phyloP scores from a whole-genome alignment of 2,888 invertebrate genomes.

The Chrysodeixis includens region DNA sequence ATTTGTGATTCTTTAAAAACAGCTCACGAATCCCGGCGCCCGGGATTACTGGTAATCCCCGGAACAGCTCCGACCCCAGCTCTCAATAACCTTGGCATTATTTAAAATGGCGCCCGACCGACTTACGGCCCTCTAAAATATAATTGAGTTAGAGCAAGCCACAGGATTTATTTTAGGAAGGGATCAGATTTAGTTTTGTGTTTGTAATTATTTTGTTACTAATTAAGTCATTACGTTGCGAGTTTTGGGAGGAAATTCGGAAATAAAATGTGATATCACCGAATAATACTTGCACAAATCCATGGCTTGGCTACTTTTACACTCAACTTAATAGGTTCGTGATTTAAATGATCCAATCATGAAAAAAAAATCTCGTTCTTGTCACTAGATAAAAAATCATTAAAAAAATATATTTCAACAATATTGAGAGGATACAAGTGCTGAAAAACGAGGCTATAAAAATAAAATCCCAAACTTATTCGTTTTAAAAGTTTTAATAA shows the following conservation, averaged over 20 bases:
- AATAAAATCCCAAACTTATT: not conserved
- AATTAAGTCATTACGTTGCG: not conserved
- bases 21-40: slow-evolving; percentile 29
- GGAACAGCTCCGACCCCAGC: slow-evolving; percentile 37
- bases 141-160: slow-evolving; percentile 37
- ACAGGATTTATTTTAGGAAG: slow-evolving; percentile 13
- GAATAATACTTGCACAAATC: no score
- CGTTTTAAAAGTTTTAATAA: not conserved
- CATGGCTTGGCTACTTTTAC: no score
- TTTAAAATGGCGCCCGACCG: slow-evolving; percentile 45
- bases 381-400: no score
- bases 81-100: slow-evolving; percentile 42
- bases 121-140: slow-evolving; percentile 34
- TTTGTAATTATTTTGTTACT: slow-evolving; percentile 1
- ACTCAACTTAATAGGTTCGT: no score
- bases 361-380: no score
- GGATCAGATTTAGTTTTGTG: not conserved
- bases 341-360: no score
- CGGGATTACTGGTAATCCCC: slow-evolving; percentile 47
- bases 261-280: no score
- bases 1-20: slow-evolving; percentile 52
- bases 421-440: not conserved
- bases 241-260: no score
- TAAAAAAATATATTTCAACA: not conserved
- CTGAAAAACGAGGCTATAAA: not conserved